These are phyloP conservation scores for Mugil cephalus DNA, from an alignment of 2,113 vertebrate species.

Conservation along the genomic window DNA sequence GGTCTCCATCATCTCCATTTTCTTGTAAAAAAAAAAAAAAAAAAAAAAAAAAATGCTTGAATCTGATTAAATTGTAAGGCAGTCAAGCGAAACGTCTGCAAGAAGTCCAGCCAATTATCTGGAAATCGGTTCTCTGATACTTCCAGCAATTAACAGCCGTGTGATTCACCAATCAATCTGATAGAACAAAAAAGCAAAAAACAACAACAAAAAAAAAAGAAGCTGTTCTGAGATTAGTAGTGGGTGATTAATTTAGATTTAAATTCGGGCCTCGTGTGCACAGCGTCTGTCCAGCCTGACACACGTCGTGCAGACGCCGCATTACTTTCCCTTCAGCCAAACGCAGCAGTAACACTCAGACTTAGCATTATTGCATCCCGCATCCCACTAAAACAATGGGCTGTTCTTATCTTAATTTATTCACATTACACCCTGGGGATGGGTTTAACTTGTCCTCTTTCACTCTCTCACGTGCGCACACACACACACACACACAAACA, in stretches of 20 bases:
- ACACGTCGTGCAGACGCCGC: no score
- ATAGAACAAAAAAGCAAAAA: no score
- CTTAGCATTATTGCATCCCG: slow-evolving; percentile 17
- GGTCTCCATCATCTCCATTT: no score
- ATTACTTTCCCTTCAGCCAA: neutral
- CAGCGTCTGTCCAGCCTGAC: no score
- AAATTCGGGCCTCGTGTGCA: no score
- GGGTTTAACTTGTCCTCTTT: slow-evolving; percentile 19
- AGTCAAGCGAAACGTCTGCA: neutral
- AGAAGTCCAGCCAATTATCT: neutral
- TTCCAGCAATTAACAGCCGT: no score
- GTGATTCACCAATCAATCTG: no score
- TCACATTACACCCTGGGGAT: slow-evolving; percentile 32
- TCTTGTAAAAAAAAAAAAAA: no score
- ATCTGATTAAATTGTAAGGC: neutral
- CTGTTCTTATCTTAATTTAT: slow-evolving; percentile 53
- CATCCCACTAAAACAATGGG: slow-evolving; percentile 45
- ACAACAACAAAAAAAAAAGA: no score
- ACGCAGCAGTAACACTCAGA: neutral
- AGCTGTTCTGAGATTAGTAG: no score
- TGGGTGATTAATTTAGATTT: no score
- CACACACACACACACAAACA: slow-evolving; percentile 31
- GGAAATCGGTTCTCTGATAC: neutral
- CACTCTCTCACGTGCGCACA: no score
- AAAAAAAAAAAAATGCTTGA: neutral